A percentile compares a stretch with the other conserved stretches of the same genome.
Conservation (phyloP, 2,113 vertebrate genomes). For the Holacanthus passer region DNA sequence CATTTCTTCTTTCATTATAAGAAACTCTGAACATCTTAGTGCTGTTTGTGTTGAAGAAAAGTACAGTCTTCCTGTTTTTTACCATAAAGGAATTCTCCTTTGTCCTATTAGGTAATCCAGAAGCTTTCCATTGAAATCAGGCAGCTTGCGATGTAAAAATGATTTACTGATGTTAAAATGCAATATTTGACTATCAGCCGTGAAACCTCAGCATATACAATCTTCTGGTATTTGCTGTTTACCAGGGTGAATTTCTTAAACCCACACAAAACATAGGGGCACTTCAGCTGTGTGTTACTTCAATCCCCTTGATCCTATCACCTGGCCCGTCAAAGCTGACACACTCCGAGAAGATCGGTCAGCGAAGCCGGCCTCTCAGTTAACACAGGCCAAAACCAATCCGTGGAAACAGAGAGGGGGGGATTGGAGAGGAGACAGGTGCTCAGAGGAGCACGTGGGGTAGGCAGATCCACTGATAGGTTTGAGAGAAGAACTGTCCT, state of each 20-base stretch:
- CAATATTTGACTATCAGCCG: background rate
- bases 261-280: background rate
- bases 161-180: background rate
- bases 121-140: background rate
- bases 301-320: constrained; percentile 19
- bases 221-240: background rate
- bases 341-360: constrained; percentile 9
- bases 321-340: constrained; percentile 25
- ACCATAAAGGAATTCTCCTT: background rate
- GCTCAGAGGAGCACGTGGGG: constrained; percentile 14
- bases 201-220: background rate
- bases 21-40: background rate
- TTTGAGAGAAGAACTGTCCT: constrained; percentile 35
- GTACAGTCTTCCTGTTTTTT: background rate
- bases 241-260: background rate
- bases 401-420: background rate
- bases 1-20: background rate
- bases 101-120: background rate
- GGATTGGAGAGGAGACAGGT: constrained; percentile 5
- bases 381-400: constrained; percentile 22
- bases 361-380: background rate
- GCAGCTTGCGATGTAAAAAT: background rate
- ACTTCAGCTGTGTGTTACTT: background rate
- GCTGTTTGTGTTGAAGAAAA: background rate
- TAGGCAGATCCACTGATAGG: constrained; percentile 26